phyloP scores from a whole-genome alignment of 2,113 vertebrate species.

The Bothrops jararaca region DNA sequence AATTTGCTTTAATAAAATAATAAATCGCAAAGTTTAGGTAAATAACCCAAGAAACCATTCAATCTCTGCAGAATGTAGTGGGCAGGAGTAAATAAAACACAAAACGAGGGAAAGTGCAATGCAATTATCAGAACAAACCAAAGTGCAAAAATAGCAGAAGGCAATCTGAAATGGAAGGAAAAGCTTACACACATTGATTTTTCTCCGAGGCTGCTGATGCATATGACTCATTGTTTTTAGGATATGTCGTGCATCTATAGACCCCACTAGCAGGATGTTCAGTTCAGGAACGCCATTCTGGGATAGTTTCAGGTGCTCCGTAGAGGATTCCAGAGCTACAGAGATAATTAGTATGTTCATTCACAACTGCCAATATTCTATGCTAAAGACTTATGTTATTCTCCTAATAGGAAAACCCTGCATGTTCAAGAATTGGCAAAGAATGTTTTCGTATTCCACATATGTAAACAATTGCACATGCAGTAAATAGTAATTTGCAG shows the following conservation, averaged over 20 bases:
- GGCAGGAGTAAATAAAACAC: not conserved
- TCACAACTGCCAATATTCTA: not conserved
- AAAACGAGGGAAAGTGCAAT: not conserved
- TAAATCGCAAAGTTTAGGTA: not conserved
- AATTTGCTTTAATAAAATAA: not conserved
- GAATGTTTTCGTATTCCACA: not conserved
- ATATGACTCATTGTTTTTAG: constrained; percentile 75
- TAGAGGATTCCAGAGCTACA: constrained; percentile 26
- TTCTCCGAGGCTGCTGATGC: constrained; percentile 54
- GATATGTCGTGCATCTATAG: constrained; percentile 81
- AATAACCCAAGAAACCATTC: not conserved
- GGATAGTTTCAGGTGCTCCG: constrained; percentile 5
- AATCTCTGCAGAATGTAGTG: not conserved
- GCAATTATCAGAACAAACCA: not conserved
- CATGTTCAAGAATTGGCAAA: not conserved
- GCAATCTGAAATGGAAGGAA: not conserved
- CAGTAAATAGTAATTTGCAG: not conserved
- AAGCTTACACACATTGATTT: constrained; percentile 56
- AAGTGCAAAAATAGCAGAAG: not conserved
- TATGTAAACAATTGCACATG: not conserved
- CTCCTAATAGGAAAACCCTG: not conserved
- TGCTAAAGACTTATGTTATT: not conserved
- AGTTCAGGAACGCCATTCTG: constrained; percentile 53
- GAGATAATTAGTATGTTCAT: not conserved
- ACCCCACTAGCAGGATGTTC: constrained; percentile 80